Evolutionary conservation across 1,140 invertebrate genomes (phyloP), one percentile per base, ranked within the genome.

Genomic region (Drosophila biarmipes): DNA sequence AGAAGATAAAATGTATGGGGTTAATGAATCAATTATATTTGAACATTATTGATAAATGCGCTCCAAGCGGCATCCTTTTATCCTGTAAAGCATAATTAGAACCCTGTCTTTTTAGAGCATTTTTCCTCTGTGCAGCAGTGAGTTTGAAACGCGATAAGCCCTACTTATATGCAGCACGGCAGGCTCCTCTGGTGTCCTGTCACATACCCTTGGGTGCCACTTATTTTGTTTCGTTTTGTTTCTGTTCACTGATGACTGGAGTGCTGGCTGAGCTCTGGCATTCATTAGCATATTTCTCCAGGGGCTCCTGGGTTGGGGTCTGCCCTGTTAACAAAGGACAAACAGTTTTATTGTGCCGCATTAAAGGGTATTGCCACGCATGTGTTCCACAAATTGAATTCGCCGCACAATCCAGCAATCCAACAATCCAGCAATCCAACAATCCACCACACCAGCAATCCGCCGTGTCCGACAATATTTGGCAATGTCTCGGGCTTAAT

Each of bases 251-350:
- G 73, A 59, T 62, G 63, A 54, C 27, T 52, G 69, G 68, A 49
- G 53, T 34, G 75, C 63, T 64, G 57, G 48, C 37, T 56, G 62
- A 45, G 59, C 66, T 43, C 77, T 76, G 78, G 78, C 84, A 89
- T 89, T 87, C 82, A 82, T 87, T 87, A 87, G 84, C 82, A 87
- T 87, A 87, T 87, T 87, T 87, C 84, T 89, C 84, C 68, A 63
- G 81, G 74, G 81, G 45, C 53, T 54, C 17, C 14, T 14, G 48
- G 37, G 24, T 6, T 4, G 8, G 53, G 68, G 15, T 4, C 42
- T 14, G 27, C 5, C 10, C 35, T 45, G 37, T 46, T 72, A 38
- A 45, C 66, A 48, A 42, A 49, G 29, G 42, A 74, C 56, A 61
- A 57, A 85, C 67, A 78, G 61, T 87, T 82, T 82, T 82, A 86